Percentiles rank a stretch among this genome's conserved stretches.
Evolutionary conservation across 2,797 vertebrate genomes (phyloP).

Genomic region (Phalanger gymnotis): DNA sequence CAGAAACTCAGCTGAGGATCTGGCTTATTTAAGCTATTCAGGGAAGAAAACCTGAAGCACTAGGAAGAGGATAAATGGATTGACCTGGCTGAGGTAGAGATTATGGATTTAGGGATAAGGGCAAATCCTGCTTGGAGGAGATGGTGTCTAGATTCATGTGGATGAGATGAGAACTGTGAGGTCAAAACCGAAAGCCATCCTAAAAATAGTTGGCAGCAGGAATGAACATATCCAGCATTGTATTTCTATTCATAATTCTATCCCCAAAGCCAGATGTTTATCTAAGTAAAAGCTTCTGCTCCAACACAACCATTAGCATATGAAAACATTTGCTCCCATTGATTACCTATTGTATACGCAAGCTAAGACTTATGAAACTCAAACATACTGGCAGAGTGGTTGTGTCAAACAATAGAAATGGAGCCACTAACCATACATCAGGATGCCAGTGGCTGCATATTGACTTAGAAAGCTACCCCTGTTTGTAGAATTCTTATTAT

Average conservation of each 20-base stretch:
- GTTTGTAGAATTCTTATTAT: background rate
- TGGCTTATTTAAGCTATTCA: background rate
- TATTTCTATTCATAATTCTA: background rate
- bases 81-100: background rate
- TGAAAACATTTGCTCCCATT: slow-evolving; percentile 11
- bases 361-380: background rate
- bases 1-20: background rate
- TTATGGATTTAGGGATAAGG: background rate
- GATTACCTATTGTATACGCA: background rate
- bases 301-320: slow-evolving; percentile 7
- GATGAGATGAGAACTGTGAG: background rate
- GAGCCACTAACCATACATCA: background rate
- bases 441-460: background rate
- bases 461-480: background rate
- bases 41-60: background rate
- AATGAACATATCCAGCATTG: background rate
- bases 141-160: background rate
- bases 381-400: background rate
- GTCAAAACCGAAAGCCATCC: slow-evolving; percentile 17
- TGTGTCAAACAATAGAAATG: background rate
- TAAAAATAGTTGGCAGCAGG: background rate
- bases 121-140: background rate
- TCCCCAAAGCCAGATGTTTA: background rate
- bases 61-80: background rate
- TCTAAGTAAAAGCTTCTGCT: slow-evolving; percentile 22